These are phyloP conservation scores for Ceyx margarethae DNA, from an alignment of 2,113 vertebrate species.

Conservation along the genomic window DNA sequence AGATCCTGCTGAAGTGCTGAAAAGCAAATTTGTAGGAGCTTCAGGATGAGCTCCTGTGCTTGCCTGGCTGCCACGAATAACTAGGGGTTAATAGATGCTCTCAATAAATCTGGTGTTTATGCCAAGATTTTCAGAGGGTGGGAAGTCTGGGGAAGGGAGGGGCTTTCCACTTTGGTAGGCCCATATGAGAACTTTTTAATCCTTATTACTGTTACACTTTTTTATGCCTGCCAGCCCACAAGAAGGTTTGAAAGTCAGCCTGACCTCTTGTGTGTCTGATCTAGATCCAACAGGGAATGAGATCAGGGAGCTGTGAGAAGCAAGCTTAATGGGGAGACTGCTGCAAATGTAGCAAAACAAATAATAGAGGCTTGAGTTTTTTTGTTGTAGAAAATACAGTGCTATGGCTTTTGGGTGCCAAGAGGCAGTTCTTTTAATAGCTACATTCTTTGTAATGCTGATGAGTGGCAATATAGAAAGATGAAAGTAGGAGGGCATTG, in stretches of 20 bases:
- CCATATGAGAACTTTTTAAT: slow-evolving; percentile 50
- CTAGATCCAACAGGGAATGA: slow-evolving; percentile 60
- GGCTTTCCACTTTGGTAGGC: not conserved
- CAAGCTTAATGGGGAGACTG: slow-evolving; percentile 58
- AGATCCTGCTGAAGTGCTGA: not conserved
- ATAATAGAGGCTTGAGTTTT: slow-evolving; percentile 41
- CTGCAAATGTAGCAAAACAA: slow-evolving; percentile 62
- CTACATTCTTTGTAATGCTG: slow-evolving; percentile 65
- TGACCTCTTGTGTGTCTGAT: slow-evolving; percentile 66
- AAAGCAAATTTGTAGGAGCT: not conserved
- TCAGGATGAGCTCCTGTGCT: not conserved
- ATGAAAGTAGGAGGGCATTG: slow-evolving; percentile 68
- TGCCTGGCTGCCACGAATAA: not conserved
- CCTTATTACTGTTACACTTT: slow-evolving; percentile 39
- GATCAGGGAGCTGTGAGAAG: slow-evolving; percentile 62
- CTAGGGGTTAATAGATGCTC: not conserved
- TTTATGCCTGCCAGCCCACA: slow-evolving; percentile 25
- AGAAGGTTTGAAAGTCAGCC: slow-evolving; percentile 65
- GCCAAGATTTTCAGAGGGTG: not conserved
- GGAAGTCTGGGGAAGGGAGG: not conserved
- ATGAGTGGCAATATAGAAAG: slow-evolving; percentile 69
- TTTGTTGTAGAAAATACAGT: slow-evolving; percentile 63
- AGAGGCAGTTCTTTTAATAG: slow-evolving; percentile 61
- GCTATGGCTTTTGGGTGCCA: slow-evolving; percentile 54
- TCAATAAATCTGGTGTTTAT: not conserved